Base-by-base conservation (phyloP, 2,888 invertebrate genomes). In the Nasonia oneida region DNA sequence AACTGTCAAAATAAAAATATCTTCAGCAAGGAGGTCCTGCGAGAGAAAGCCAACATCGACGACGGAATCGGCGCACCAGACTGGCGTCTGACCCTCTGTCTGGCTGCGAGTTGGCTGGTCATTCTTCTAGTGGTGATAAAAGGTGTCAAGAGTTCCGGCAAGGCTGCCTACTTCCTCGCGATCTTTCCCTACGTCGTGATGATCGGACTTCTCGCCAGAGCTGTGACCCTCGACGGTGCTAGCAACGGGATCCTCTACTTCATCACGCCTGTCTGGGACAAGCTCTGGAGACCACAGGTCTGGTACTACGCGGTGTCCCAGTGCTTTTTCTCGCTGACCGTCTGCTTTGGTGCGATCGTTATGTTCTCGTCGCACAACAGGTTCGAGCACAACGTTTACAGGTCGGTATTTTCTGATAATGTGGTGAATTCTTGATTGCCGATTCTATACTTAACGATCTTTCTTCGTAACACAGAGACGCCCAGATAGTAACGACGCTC, bases 401-500 rank as follows among this genome's bases (percentile, higher is more conserved):
- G 94, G 95, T 95, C 0, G 2, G 18, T 2, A 23, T 10, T 29
- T 23, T n/a, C 10, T n/a, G 5, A n/a, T 61, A 23, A 47, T 12
- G 12, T 10, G 47, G n/a, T 8, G 23, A 15, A 67, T 67, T 29
- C 37, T 39, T 18, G 15, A 33, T 39, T 10, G 18, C 4, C 33
- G 33, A 39, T 15, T 37, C 15, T 37, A 37, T 3, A 33, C 23
- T 67, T 1, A 29, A 33, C 67, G 39, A 15, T 67, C 14, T 23
- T 76, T n/a, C 8, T 29, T 18, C 14, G 33, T 82, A 29, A 8
- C 12, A 33, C 87, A 92, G 92, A 87, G 97, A 97, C 91, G 96
- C 97, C 0, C 94, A 97, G 94, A 96, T 97, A 71, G 97, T 98
- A 2, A 97, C 97, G 0, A 95, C 97, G 0, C 92, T 97, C 91